Conservation (phyloP, 2,888 invertebrate genomes). For the Melinaea menophilus region DNA sequence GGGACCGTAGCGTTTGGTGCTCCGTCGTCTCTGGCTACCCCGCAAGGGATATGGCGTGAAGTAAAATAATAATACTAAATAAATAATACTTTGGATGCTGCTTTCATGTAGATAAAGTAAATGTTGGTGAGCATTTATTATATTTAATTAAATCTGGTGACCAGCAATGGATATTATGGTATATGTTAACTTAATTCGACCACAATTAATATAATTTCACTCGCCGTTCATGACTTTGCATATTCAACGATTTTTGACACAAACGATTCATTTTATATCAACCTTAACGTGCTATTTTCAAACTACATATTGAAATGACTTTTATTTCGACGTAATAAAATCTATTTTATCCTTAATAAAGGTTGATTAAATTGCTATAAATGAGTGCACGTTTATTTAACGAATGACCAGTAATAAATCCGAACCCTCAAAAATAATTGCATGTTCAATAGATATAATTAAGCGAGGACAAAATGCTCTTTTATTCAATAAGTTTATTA, state of each 20-base stretch:
- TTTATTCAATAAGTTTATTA: slow-evolving; percentile 19
- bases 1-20: too few species aligned
- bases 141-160: background rate
- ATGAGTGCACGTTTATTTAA: slow-evolving; percentile 48
- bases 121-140: background rate
- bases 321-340: slow-evolving; percentile 13
- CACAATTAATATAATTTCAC: slow-evolving; percentile 33
- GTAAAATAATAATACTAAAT: too few species aligned
- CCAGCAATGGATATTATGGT: slow-evolving; percentile 13
- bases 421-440: slow-evolving; percentile 47
- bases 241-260: slow-evolving; percentile 39
- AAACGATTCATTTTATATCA: slow-evolving; percentile 37
- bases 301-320: slow-evolving; percentile 10
- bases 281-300: slow-evolving; percentile 19
- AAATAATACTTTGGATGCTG: too few species aligned
- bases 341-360: slow-evolving; percentile 19
- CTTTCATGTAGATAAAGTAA: background rate
- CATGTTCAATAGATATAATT: slow-evolving; percentile 51
- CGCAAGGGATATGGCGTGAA: too few species aligned
- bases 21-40: too few species aligned
- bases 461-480: slow-evolving; percentile 42
- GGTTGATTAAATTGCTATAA: slow-evolving; percentile 13
- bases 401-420: slow-evolving; percentile 54
- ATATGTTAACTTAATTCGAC: slow-evolving; percentile 24
- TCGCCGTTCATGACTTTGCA: slow-evolving; percentile 35